phyloP scores from a whole-genome alignment of 2,888 invertebrate genomes.

The Phasia obesa region DNA sequence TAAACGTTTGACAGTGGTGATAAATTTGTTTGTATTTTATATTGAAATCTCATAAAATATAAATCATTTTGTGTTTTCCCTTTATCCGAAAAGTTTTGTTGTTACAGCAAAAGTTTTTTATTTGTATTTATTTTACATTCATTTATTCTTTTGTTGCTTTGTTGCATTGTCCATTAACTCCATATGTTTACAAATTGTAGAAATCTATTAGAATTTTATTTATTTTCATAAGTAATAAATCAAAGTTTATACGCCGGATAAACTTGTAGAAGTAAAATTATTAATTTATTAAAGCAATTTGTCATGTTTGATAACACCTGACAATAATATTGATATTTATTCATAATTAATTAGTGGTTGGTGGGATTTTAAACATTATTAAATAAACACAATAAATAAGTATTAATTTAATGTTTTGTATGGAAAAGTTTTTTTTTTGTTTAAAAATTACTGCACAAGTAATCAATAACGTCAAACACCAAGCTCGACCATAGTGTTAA shows the following conservation, averaged over 20 bases:
- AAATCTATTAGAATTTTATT: background rate
- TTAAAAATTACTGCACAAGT: too few relatives aligned
- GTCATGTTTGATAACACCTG: slow-evolving; percentile 45
- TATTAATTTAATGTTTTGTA: background rate
- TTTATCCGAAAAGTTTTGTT: slow-evolving; percentile 10
- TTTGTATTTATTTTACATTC: background rate
- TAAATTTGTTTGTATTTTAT: slow-evolving; percentile 17
- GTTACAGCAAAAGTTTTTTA: background rate
- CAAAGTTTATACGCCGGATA: slow-evolving; percentile 12
- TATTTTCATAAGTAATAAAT: slow-evolving; percentile 20
- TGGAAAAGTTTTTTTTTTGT: background rate
- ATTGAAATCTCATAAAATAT: slow-evolving; percentile 4
- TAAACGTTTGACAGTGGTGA: slow-evolving; percentile 20
- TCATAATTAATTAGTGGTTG: slow-evolving; percentile 5
- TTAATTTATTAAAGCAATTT: slow-evolving; percentile 13
- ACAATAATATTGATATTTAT: slow-evolving; percentile 27
- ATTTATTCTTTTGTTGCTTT: background rate
- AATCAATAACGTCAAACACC: too few relatives aligned
- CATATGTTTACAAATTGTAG: slow-evolving; percentile 5
- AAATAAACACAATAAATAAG: background rate
- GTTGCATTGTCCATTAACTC: background rate
- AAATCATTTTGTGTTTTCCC: slow-evolving; percentile 7
- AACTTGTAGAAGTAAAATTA: background rate
- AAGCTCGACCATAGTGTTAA: too few relatives aligned
- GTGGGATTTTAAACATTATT: background rate